phyloP scores from a whole-genome alignment of 2,113 vertebrate species.

The Leptobrachium leishanense region DNA sequence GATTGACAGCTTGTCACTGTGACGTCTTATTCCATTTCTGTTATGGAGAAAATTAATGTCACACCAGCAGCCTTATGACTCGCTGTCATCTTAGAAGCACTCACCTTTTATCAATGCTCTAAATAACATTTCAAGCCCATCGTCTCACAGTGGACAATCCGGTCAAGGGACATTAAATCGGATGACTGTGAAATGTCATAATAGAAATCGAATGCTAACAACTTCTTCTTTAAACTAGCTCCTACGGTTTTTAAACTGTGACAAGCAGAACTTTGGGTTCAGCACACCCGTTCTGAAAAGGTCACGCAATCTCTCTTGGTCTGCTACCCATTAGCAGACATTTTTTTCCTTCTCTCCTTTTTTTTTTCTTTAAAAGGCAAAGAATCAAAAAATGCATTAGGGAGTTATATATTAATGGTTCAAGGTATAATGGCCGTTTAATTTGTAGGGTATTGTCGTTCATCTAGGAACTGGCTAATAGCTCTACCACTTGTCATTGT shows the following conservation, averaged over 20 bases:
- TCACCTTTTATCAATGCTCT: constrained; percentile 97
- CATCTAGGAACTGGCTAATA: constrained; percentile 61
- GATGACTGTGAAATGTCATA: constrained; percentile 91
- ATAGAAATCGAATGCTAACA: constrained; percentile 91
- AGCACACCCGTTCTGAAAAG: constrained; percentile 88
- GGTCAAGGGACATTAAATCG: constrained; percentile 91
- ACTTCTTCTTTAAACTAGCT: constrained; percentile 81
- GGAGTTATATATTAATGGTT: constrained; percentile 70
- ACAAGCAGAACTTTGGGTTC: constrained; percentile 81
- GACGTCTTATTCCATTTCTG: constrained; percentile 96
- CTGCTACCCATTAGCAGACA: constrained; percentile 86
- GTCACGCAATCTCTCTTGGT: constrained; percentile 83
- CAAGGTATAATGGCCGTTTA: constrained; percentile 69
- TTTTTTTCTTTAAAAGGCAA: constrained; percentile 40
- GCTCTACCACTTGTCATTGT: constrained; percentile 62
- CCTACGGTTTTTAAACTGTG: constrained; percentile 84
- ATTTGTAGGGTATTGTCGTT: constrained; percentile 65
- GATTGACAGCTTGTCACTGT: constrained; percentile 94
- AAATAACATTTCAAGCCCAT: constrained; percentile 93
- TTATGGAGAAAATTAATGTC: constrained; percentile 98
- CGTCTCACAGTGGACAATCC: constrained; percentile 87
- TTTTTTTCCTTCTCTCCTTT: constrained; percentile 51
- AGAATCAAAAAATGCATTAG: constrained; percentile 67
- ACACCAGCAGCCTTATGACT: constrained; percentile 89
- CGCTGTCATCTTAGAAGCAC: constrained; percentile 90